A percentile compares a stretch with the other conserved stretches of the same genome.
These are phyloP conservation scores for Aeoliscus strigatus DNA, from an alignment of 2,797 vertebrate species.

Conservation along the genomic window DNA sequence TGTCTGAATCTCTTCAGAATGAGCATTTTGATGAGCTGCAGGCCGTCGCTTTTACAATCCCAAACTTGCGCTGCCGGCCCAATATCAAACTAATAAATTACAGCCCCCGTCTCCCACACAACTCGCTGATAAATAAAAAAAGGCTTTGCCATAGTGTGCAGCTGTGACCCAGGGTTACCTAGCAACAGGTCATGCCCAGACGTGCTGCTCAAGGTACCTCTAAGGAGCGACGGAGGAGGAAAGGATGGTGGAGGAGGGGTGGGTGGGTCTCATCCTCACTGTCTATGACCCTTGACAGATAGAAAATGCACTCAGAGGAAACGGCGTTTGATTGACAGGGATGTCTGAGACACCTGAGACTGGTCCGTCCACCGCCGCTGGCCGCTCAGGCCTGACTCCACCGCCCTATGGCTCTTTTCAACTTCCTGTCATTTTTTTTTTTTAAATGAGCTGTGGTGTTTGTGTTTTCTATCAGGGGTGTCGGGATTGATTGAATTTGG, in stretches of 20 bases:
- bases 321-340: slow-evolving; percentile 72
- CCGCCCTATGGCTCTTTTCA: too few species aligned
- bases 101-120: slow-evolving; percentile 80
- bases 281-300: slow-evolving; percentile 80
- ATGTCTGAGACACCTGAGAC: slow-evolving; percentile 63
- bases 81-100: slow-evolving; percentile 86
- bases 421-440: too few species aligned
- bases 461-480: too few species aligned
- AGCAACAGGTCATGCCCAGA: slow-evolving; percentile 83
- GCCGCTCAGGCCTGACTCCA: slow-evolving; percentile 32
- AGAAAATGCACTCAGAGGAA: slow-evolving; percentile 79
- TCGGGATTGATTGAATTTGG: too few species aligned
- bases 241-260: slow-evolving; percentile 43
- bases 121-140: slow-evolving; percentile 82
- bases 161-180: slow-evolving; percentile 86
- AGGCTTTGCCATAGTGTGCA: slow-evolving; percentile 76
- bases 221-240: slow-evolving; percentile 55
- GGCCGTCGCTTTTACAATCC: slow-evolving; percentile 76
- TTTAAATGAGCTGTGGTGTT: too few species aligned
- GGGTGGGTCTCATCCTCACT: slow-evolving; percentile 69
- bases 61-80: slow-evolving; percentile 75
- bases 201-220: slow-evolving; percentile 74
- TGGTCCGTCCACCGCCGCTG: slow-evolving; percentile 39
- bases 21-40: slow-evolving; percentile 77
- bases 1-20: slow-evolving; percentile 71